Evolutionary conservation across 2,888 invertebrate genomes (phyloP).

Genomic region (Conomelus anceps): DNA sequence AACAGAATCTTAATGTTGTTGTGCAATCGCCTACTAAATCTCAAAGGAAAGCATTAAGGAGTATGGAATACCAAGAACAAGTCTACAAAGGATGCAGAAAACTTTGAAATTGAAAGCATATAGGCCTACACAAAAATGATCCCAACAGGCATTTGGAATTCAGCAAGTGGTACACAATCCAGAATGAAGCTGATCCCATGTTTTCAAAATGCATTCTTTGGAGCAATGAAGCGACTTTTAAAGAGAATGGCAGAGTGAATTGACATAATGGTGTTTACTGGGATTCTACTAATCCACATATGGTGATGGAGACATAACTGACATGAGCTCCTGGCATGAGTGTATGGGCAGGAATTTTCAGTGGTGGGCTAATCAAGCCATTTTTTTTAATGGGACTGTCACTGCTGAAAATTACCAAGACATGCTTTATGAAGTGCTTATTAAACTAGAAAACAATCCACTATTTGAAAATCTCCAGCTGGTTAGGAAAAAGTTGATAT

Average conservation of each 20-base stretch:
- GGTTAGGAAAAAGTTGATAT: constrained; percentile 14
- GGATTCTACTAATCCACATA: constrained; percentile 19
- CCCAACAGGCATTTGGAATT: not conserved
- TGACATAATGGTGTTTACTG: constrained; percentile 17
- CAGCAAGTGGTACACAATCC: not conserved
- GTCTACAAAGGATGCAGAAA: constrained; percentile 15
- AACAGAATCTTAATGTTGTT: constrained; percentile 17
- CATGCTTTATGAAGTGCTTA: no score
- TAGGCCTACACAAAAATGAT: constrained; percentile 1
- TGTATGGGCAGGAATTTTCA: constrained; percentile 19
- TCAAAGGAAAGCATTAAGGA: not conserved
- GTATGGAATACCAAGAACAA: constrained; percentile 10
- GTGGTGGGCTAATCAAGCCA: not conserved
- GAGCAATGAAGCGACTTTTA: constrained; percentile 12
- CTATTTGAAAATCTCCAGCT: constrained; percentile 17
- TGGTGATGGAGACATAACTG: constrained; percentile 6
- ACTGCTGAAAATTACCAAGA: constrained; percentile 13
- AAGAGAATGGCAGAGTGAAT: constrained; percentile 13
- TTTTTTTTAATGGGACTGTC: constrained; percentile 11
- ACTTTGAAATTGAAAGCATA: constrained; percentile 5
- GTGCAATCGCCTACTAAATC: not conserved
- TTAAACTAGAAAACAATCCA: no score
- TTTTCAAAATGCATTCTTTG: constrained; percentile 19
- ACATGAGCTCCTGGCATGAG: constrained; percentile 11
- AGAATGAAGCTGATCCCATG: not conserved